Base-by-base conservation (phyloP, 2,888 invertebrate species). In the Plagiodera versicolora region DNA sequence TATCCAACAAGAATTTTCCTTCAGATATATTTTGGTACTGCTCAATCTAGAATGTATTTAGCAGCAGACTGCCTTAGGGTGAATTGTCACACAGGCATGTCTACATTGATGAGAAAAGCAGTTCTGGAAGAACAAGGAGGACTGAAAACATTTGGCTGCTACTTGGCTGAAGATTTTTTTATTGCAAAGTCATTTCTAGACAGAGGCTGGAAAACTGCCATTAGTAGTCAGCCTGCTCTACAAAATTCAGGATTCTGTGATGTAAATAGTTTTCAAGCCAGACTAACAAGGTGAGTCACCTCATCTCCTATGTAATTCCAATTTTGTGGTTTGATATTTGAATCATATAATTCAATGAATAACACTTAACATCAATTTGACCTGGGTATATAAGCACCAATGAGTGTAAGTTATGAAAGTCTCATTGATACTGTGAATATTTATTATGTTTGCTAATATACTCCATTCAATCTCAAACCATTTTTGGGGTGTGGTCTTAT, bases 1-100 rank as follows among this genome's bases (percentile, higher is more conserved):
- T 24, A 24, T 24, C 6, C 24, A 24, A 24, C 24, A 24, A 24
- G 4, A 3, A 17, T 28, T 50, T 47, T 56, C 51, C 52, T 67
- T 39, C 75, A 90, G 87, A 89, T 94, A 59, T 98, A 91, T 82
- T 99, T 99, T 80, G 99, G 99, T 24, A 98, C 98, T 4, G 92
- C 94, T 68, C 98, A 98, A 81, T 95, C 98, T 58, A 87, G 98
- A 56, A 92, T 98, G 81, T 98, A 98, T 77, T 84, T 99, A 65
- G 88, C 90, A 49, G 96, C 98, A 0, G 96, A 98, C 81, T 86
- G 94, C 54, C 83, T 97, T 24, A 88, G 94, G 65, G 90, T 98
- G 71, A 98, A 98, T 82, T 99, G 98, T 79, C 95, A 97, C 71
- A 98, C 98, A 2, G 99, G 99, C 52, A 98, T 98, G 99, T 98